Evolutionary conservation across 2,888 invertebrate species (phyloP).

Genomic region (Colletes collaris): DNA sequence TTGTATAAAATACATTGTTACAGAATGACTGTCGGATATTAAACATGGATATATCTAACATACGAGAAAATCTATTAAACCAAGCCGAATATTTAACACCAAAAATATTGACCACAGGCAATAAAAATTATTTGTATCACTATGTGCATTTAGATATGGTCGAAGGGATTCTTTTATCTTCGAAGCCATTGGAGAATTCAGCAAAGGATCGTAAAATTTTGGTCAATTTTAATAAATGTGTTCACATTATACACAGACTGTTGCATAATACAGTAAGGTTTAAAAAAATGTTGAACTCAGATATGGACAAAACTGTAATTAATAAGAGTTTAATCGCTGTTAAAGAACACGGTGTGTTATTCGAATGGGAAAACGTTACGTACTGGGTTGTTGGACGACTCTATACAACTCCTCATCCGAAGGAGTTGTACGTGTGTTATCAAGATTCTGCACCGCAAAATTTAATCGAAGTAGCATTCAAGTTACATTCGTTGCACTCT

Average conservation of each 20-base stretch:
- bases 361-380: constrained; percentile 86
- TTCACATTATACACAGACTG: constrained; percentile 89
- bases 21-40: constrained; percentile 88
- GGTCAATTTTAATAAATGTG: constrained; percentile 88
- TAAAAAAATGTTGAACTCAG: constrained; percentile 85
- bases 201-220: constrained; percentile 86
- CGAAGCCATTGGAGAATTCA: constrained; percentile 79
- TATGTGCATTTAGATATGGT: constrained; percentile 89
- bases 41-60: constrained; percentile 88
- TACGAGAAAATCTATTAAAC: constrained; percentile 88
- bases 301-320: constrained; percentile 84
- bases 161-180: constrained; percentile 88
- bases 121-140: constrained; percentile 90
- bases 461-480: constrained; percentile 94
- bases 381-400: constrained; percentile 94
- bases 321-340: constrained; percentile 91
- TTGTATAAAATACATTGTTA: constrained; percentile 65
- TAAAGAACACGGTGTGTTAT: constrained; percentile 93
- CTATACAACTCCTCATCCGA: constrained; percentile 89
- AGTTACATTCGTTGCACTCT: constrained; percentile 85
- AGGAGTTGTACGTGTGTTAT: constrained; percentile 94
- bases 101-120: constrained; percentile 87
- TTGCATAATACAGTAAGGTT: constrained; percentile 89
- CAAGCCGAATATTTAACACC: constrained; percentile 88
- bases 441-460: constrained; percentile 94